These are phyloP conservation scores for Siniperca chuatsi DNA, from an alignment of 2,113 vertebrate genomes.

Conservation along the genomic window DNA sequence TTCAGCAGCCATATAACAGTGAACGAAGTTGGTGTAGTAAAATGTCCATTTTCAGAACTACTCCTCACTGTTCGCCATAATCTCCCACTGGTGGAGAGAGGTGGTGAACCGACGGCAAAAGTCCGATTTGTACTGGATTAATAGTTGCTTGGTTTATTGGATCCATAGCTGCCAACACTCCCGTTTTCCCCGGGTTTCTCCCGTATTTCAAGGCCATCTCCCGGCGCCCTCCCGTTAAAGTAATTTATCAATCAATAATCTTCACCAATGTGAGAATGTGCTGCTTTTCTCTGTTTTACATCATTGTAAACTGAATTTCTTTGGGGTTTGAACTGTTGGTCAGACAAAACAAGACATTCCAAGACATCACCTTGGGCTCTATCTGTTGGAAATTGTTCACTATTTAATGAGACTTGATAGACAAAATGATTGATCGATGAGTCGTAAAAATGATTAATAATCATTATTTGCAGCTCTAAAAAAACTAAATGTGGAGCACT, in stretches of 20 bases:
- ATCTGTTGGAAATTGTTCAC: not conserved
- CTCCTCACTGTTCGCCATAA: not conserved
- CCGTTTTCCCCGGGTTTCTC: too few relatives aligned
- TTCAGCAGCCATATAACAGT: not conserved
- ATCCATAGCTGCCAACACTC: too few relatives aligned
- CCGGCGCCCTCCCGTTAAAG: not conserved
- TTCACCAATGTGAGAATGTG: not conserved
- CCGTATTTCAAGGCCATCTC: too few relatives aligned
- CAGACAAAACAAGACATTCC: too few relatives aligned
- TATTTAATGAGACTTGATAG: not conserved
- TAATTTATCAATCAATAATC: not conserved
- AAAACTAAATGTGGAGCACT: too few relatives aligned
- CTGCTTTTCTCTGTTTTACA: not conserved
- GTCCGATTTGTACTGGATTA: not conserved
- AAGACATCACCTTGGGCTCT: not conserved
- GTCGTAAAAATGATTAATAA: too few relatives aligned
- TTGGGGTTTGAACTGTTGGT: too few relatives aligned
- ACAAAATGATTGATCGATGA: too few relatives aligned
- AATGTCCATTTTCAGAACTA: not conserved
- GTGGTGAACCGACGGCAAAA: not conserved
- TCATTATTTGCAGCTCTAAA: too few relatives aligned
- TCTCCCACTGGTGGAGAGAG: not conserved
- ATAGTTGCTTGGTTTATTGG: not conserved
- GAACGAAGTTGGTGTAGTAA: too few relatives aligned
- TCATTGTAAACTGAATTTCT: not conserved